These are phyloP conservation scores for Endotricha flammealis DNA, from an alignment of 2,888 invertebrate genomes.

Conservation along the genomic window DNA sequence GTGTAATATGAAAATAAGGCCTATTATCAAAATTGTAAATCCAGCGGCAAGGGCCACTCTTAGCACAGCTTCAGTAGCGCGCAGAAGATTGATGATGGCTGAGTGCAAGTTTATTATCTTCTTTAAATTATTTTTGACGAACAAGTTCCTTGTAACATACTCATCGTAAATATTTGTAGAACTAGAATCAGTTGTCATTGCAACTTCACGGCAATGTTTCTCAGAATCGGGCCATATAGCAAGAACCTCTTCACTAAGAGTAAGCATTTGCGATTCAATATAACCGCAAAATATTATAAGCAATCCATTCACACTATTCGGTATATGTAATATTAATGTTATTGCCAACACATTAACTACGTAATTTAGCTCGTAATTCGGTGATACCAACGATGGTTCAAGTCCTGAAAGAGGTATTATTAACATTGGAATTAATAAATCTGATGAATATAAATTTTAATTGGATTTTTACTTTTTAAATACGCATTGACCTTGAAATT, in stretches of 20 bases:
- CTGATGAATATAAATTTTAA: too few relatives aligned
- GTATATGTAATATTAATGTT: too few relatives aligned
- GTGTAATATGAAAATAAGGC: conserved; percentile 32
- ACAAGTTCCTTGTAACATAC: conserved; percentile 16
- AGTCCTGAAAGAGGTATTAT: too few relatives aligned
- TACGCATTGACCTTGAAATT: too few relatives aligned
- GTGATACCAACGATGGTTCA: conserved; percentile 13
- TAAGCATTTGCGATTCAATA: conserved; percentile 20
- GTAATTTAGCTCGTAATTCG: conserved; percentile 13
- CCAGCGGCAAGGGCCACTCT: conserved; percentile 33
- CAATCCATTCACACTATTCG: conserved; percentile 14
- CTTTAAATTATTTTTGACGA: conserved; percentile 22
- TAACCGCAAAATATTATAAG: conserved; percentile 21
- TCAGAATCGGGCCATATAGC: conserved; percentile 11
- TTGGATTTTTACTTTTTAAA: too few relatives aligned
- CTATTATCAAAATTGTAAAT: conserved; percentile 29
- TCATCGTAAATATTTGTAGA: not conserved
- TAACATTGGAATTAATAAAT: too few relatives aligned
- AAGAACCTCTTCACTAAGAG: conserved; percentile 17
- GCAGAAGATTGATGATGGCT: conserved; percentile 24
- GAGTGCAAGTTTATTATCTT: conserved; percentile 30
- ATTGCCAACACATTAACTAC: too few relatives aligned
- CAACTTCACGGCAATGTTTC: not conserved
- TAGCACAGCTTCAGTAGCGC: conserved; percentile 30
- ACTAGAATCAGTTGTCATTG: too few relatives aligned